Evolutionary conservation across 1,140 invertebrate species (phyloP).

Genomic region (Drosophila nebulosa): DNA sequence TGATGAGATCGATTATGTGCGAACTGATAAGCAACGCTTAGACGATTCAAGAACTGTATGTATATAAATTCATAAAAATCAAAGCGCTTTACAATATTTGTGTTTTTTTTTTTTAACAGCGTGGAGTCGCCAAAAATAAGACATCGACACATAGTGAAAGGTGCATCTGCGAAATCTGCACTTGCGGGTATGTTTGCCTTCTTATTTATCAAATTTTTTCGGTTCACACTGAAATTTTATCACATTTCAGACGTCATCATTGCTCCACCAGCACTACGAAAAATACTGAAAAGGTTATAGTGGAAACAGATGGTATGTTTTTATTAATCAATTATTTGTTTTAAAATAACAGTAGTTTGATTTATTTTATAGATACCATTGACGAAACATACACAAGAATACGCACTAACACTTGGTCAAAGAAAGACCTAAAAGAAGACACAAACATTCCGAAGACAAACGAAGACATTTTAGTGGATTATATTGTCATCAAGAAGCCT

Average conservation of each 20-base stretch:
- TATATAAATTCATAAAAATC: constrained; percentile 32
- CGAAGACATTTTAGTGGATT: constrained; percentile 67
- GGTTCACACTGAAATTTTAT: not conserved
- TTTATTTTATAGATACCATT: constrained; percentile 47
- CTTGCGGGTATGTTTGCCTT: constrained; percentile 89
- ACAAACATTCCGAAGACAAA: constrained; percentile 83
- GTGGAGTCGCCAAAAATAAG: constrained; percentile 78
- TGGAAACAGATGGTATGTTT: constrained; percentile 55
- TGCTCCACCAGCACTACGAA: constrained; percentile 63
- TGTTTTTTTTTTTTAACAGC: constrained; percentile 71
- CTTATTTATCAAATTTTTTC: not conserved
- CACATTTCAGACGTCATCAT: constrained; percentile 62
- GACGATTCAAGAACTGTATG: constrained; percentile 77
- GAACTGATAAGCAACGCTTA: constrained; percentile 60
- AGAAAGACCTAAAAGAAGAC: constrained; percentile 88
- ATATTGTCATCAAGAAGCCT: constrained; percentile 82
- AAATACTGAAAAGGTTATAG: constrained; percentile 52
- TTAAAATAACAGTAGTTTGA: not conserved
- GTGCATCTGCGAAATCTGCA: constrained; percentile 94
- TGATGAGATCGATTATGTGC: constrained; percentile 77
- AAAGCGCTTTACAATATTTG: not conserved
- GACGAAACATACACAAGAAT: constrained; percentile 86
- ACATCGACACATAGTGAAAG: constrained; percentile 86
- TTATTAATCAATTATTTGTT: not conserved
- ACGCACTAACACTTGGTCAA: constrained; percentile 91